phyloP scores from a whole-genome alignment of 2,797 vertebrate genomes.

The Propithecus deckenii region DNA sequence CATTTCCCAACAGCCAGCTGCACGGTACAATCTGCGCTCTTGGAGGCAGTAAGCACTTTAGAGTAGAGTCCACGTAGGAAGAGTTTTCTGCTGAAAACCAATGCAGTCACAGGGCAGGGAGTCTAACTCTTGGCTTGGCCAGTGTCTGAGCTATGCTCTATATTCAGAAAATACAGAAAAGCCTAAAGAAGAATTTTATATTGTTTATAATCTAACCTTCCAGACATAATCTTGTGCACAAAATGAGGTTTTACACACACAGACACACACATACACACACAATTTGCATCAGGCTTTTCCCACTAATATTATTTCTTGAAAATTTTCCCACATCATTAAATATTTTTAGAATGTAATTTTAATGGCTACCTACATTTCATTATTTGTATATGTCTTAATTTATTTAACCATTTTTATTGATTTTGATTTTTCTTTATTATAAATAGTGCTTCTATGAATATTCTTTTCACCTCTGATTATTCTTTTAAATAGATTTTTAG shows the following conservation, averaged over 20 bases:
- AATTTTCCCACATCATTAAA: neutral
- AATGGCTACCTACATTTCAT: neutral
- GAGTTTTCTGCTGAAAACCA: neutral
- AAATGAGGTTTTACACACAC: neutral
- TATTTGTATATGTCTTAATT: neutral
- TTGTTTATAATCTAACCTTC: neutral
- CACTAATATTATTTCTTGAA: neutral
- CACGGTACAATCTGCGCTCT: neutral
- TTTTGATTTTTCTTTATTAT: neutral
- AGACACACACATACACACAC: neutral
- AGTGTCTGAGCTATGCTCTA: neutral
- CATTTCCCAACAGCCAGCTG: neutral
- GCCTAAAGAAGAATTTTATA: neutral
- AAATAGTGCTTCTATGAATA: neutral
- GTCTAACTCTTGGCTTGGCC: neutral
- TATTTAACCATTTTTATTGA: neutral
- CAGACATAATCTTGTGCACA: neutral
- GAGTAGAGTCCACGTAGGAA: neutral
- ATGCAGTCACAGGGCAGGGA: neutral
- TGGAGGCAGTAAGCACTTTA: neutral
- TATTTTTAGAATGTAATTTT: conserved; percentile 24
- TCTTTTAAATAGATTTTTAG: neutral
- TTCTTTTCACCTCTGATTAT: neutral
- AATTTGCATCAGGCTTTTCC: neutral
- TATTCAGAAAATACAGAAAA: neutral